Evolutionary conservation across 2,888 invertebrate genomes (phyloP), one percentile per base, ranked within the genome.

Genomic region (Criorhina ranunculi): DNA sequence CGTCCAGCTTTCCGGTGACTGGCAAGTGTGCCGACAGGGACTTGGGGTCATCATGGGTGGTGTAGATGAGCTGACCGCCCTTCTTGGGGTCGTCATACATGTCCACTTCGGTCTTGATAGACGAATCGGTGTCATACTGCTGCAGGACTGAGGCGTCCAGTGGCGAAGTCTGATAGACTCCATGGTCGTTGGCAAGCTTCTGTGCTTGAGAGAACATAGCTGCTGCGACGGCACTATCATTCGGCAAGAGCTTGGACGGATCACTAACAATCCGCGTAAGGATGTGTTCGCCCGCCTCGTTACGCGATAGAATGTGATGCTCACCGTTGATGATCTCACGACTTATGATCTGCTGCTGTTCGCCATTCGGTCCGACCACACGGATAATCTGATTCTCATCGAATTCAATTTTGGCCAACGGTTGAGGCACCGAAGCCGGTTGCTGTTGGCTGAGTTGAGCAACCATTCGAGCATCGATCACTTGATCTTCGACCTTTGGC

Each of bases 231-330:
- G 88, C 92, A 89, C 88, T 91, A 77, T 88, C 92, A 87, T 90
- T 91, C 8, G 91, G 90, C 89, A 91, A 89, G 67, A 91, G 87
- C 85, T 91, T 91, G 1, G 92, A 89, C 5, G 92, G 92, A 89
- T 92, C 91, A 75, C 91, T 91, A 9, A 92, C 92, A 62, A 92
- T 92, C 17, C 92, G 90, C 8, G 92, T 92, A 17, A 92, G 89
- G 64, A 92, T 92, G 72, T 92, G 92, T 79, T 92, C 92, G n/a
- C 92, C 92, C 8, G 92, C 92, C 86, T 92, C 92, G 57, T 92
- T 92, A 15, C 92, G 89, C 37, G 92, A 92, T 72, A 92, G 87
- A 12, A 92, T 92, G 87, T 92, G 92, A 78, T 92, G 92, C 82
- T 92, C 92, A 0, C 92, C 92, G 64, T 92, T 92, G 86, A 92